Evolutionary conservation across 2,797 vertebrate genomes (phyloP).

Genomic region (Borostomias antarcticus): DNA sequence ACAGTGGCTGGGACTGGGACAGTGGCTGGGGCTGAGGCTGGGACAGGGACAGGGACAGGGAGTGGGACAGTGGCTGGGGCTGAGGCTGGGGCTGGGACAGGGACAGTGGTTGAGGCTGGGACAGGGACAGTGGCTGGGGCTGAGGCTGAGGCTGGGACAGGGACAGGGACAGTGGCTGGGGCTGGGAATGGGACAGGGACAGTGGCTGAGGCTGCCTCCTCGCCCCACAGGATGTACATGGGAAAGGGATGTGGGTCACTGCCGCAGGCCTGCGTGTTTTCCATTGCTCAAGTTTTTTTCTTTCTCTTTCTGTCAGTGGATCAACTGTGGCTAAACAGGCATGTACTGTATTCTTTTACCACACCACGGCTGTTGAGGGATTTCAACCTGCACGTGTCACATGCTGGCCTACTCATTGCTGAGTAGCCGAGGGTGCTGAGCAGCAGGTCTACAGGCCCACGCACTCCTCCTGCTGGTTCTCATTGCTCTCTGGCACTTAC

Average conservation of each 20-base stretch:
- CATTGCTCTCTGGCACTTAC: constrained; percentile 23
- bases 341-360: constrained; percentile 32
- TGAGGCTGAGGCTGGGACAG: too few species aligned
- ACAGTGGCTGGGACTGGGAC: too few species aligned
- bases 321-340: constrained; percentile 46
- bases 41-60: too few species aligned
- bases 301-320: constrained; percentile 51
- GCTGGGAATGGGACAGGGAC: constrained; percentile 25
- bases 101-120: too few species aligned
- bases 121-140: too few species aligned
- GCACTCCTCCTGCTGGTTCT: constrained; percentile 20
- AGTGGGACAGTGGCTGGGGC: too few species aligned
- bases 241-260: constrained; percentile 59
- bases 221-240: constrained; percentile 39
- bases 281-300: constrained; percentile 48
- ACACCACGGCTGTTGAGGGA: constrained; percentile 36
- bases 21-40: too few species aligned
- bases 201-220: constrained; percentile 5
- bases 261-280: constrained; percentile 44
- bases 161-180: too few species aligned
- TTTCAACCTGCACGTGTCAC: constrained; percentile 36
- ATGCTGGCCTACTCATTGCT: constrained; percentile 35
- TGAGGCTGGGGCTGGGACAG: too few species aligned
- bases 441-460: constrained; percentile 26
- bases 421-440: constrained; percentile 12